Conservation (phyloP, 2,888 invertebrate genomes). For the Aromia moschata region DNA sequence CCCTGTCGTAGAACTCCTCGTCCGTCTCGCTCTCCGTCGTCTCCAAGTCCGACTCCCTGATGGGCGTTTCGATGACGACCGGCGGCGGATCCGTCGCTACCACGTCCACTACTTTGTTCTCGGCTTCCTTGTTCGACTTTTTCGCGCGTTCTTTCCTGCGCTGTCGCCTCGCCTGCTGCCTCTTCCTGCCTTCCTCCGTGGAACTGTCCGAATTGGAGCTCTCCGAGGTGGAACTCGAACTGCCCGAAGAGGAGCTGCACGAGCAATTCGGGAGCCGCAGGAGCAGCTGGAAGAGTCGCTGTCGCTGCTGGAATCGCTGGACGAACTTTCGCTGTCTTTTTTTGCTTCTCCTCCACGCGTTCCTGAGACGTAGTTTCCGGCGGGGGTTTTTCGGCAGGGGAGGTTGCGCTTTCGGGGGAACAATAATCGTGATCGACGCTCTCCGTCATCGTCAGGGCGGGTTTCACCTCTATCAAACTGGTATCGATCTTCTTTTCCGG, state of each 20-base stretch:
- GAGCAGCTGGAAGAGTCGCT: conserved; percentile 81
- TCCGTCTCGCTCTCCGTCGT: conserved; percentile 87
- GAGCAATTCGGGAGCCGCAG: conserved; percentile 86
- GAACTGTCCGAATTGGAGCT: conserved; percentile 71
- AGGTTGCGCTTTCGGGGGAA: conserved; percentile 43
- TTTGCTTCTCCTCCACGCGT: conserved; percentile 53
- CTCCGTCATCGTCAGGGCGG: conserved; percentile 56
- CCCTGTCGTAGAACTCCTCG: conserved; percentile 87
- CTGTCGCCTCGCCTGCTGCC: conserved; percentile 62
- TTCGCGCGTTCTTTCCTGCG: conserved; percentile 58
- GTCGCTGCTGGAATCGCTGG: conserved; percentile 77
- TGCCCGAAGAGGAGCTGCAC: conserved; percentile 76
- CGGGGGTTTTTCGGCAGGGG: conserved; percentile 28
- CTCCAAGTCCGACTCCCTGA: conserved; percentile 84
- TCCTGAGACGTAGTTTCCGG: conserved; percentile 21
- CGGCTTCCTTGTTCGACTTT: conserved; percentile 58
- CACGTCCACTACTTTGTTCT: conserved; percentile 64
- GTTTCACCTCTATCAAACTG: conserved; percentile 55
- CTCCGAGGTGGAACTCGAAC: conserved; percentile 62
- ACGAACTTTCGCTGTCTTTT: conserved; percentile 69
- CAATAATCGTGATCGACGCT: conserved; percentile 64
- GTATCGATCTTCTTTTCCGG: conserved; percentile 50
- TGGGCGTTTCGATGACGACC: conserved; percentile 66
- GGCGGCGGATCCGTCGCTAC: conserved; percentile 55
- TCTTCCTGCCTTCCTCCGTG: conserved; percentile 66